Percentiles rank a stretch among this genome's conserved stretches.
phyloP scores from a whole-genome alignment of 2,888 invertebrate genomes.

The Patella caerulea region DNA sequence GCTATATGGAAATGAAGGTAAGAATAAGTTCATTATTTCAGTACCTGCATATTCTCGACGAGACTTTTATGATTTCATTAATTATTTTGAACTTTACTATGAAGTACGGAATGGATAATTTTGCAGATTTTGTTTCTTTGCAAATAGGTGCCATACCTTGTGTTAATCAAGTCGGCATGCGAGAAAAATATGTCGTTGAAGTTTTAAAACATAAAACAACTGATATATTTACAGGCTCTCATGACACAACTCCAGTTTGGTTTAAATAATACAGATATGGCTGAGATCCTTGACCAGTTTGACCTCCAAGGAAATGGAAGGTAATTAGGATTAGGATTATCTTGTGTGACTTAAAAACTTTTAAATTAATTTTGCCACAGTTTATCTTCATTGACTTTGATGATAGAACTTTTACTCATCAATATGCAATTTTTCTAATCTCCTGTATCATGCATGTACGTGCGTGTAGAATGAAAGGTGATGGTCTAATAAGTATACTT shows the following conservation, averaged over 20 bases:
- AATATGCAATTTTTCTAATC: background rate
- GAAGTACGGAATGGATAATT: too few species aligned
- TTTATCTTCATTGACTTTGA: background rate
- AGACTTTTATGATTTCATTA: too few species aligned
- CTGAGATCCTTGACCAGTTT: constrained; percentile 47
- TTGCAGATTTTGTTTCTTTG: too few species aligned
- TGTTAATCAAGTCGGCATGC: too few species aligned
- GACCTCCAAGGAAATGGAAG: constrained; percentile 51
- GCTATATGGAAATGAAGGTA: constrained; percentile 49
- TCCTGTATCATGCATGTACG: too few species aligned
- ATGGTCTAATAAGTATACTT: too few species aligned
- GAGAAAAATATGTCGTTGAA: background rate
- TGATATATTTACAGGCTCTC: constrained; percentile 41
- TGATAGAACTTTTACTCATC: background rate
- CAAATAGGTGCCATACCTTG: too few species aligned
- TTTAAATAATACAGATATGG: constrained; percentile 46
- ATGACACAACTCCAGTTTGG: constrained; percentile 50
- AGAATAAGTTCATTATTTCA: background rate
- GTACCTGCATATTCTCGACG: too few species aligned
- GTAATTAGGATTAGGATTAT: constrained; percentile 33
- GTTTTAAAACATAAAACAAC: background rate
- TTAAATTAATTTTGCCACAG: background rate
- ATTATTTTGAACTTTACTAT: too few species aligned
- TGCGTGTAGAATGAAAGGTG: too few species aligned
- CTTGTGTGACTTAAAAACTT: background rate